phyloP scores from a whole-genome alignment of 2,888 invertebrate species.

The Xanthostigma xanthostigma region DNA sequence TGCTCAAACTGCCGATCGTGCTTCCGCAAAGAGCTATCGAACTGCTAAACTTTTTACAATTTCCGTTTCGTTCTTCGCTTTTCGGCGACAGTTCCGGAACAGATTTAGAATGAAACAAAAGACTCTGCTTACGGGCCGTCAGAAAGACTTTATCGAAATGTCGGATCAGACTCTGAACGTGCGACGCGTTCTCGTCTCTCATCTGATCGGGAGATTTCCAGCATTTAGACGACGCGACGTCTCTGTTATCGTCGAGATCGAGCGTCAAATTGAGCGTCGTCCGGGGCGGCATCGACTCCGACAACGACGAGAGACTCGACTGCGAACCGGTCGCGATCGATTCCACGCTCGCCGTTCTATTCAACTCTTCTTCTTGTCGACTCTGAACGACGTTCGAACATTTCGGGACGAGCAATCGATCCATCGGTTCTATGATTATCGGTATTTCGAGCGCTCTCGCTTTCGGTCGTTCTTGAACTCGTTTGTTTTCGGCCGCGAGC shows the following conservation, averaged over 20 bases:
- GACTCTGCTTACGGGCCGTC: slow-evolving; percentile 8
- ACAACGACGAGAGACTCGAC: slow-evolving; percentile 24
- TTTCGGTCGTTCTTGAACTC: too few species aligned
- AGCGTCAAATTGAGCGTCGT: slow-evolving; percentile 1
- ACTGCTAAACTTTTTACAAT: not conserved
- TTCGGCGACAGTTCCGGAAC: slow-evolving; percentile 20
- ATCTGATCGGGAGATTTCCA: slow-evolving; percentile 59
- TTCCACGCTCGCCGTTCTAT: slow-evolving; percentile 32
- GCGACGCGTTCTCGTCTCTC: slow-evolving; percentile 26
- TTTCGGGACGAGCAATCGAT: slow-evolving; percentile 1
- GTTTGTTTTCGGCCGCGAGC: too few species aligned
- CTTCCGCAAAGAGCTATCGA: too few species aligned
- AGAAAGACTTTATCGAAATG: slow-evolving; percentile 41
- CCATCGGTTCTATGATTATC: slow-evolving; percentile 2
- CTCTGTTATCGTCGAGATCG: slow-evolving; percentile 21
- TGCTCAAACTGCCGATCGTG: too few species aligned
- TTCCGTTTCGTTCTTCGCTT: slow-evolving; percentile 13
- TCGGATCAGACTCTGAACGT: slow-evolving; percentile 53
- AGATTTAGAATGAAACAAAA: slow-evolving; percentile 20
- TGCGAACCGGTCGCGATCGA: slow-evolving; percentile 32
- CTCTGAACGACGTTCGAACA: slow-evolving; percentile 2
- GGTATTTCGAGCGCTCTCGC: too few species aligned
- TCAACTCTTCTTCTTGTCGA: slow-evolving; percentile 6
- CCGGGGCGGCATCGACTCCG: slow-evolving; percentile 3
- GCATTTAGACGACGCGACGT: slow-evolving; percentile 30